Evolutionary conservation across 2,797 vertebrate species (phyloP), one percentile per base, ranked within the genome.

Genomic region (Protosalanx chinensis): DNA sequence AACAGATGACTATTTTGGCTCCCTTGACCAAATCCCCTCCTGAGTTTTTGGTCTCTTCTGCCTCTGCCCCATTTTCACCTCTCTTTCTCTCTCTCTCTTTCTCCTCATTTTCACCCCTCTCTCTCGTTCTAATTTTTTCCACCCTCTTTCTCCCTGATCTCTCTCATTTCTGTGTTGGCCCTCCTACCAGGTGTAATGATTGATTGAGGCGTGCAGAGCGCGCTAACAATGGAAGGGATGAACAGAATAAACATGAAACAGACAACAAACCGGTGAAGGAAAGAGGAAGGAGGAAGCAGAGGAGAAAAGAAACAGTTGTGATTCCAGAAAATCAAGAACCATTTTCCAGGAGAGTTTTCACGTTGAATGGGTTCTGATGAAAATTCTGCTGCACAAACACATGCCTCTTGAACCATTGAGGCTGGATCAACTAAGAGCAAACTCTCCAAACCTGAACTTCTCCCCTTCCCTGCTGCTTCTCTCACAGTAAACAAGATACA

Each of bases 131-230:
- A 27, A 1, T 27, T 27, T 27, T 27, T 27, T 27, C 23, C 23
- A 27, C 23, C 23, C 51, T 56, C 51, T 18, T 35, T 29, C 16
- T 30, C 29, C 8, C 33, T 46, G 10, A 18, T 18, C 60, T 20
- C 35, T 41, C 20, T 23, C 63, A 27, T 60, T 33, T 67, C 67
- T 79, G 46, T 74, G 73, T 51, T 61, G 73, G 58, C 29, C n/a
- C 66, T 56, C 35, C 65, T 57, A 69, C 70, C 5, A 49, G 71
- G 71, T 76, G 69, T 72, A 76, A 18, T 81, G 83, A 82, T 86
- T 77, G 80, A 84, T 85, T 82, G 81, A 32, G 85, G 73, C 84
- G 76, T 84, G 74, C 76, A 81, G 70, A 76, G 79, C 73, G 81
- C 81, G 84, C 78, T 80, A 30, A 76, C 81, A 85, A 82, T 46